These are phyloP conservation scores for Lates japonicus DNA, from an alignment of 2,797 vertebrate genomes.

Conservation along the genomic window DNA sequence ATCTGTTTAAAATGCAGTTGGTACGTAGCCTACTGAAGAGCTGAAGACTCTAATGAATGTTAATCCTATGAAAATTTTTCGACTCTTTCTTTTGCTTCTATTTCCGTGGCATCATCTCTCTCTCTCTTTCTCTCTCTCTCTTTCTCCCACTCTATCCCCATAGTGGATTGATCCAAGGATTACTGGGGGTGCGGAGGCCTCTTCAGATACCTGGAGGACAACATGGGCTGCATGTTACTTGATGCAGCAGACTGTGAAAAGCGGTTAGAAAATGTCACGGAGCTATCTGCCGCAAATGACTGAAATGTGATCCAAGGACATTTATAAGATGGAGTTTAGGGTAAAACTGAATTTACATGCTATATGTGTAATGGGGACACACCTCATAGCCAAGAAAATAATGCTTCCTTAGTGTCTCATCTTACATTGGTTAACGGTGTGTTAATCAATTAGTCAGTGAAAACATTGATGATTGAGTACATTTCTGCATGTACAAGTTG, in stretches of 20 bases:
- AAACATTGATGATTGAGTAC: neutral
- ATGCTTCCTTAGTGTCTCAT: neutral
- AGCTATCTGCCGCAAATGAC: conserved; percentile 29
- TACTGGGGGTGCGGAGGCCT: conserved; percentile 55
- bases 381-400: neutral
- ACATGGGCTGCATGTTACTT: conserved; percentile 22
- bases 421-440: neutral
- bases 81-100: conserved; percentile 41
- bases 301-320: conserved; percentile 32
- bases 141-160: conserved; percentile 12
- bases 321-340: conserved; percentile 2
- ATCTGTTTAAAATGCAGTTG: conserved; percentile 77
- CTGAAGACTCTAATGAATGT: conserved; percentile 76
- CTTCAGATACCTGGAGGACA: conserved; percentile 64
- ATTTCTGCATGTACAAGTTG: too few relatives aligned
- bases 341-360: conserved; percentile 6
- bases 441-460: neutral
- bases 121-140: conserved; percentile 20
- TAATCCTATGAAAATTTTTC: conserved; percentile 74
- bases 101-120: conserved; percentile 20
- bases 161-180: conserved; percentile 65
- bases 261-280: conserved; percentile 31
- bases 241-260: conserved; percentile 44
- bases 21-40: conserved; percentile 54
- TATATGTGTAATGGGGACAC: neutral